Conservation (phyloP, 1,140 invertebrate species). For the Paramacrobiotus metropolitanus region DNA sequence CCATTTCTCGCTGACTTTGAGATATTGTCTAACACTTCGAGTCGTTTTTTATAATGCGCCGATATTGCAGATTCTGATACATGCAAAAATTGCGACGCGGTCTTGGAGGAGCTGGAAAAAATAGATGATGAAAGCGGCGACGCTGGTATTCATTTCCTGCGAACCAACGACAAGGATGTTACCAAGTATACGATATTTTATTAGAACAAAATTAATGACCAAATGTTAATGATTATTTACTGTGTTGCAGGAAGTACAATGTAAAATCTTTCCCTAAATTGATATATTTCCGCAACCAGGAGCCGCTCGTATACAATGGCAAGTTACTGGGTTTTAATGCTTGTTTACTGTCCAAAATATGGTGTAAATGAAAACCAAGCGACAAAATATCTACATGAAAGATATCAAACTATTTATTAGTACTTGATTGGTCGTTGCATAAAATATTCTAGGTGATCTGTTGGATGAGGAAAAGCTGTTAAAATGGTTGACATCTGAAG, state of each 20-base stretch:
- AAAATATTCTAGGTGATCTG: too few species aligned
- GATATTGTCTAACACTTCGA: too few species aligned
- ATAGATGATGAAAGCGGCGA: constrained; percentile 80
- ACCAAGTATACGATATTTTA: constrained; percentile 57
- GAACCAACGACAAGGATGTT: constrained; percentile 79
- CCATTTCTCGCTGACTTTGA: too few species aligned
- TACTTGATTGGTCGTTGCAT: too few species aligned
- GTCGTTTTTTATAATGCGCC: too few species aligned
- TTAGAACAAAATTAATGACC: constrained; percentile 76
- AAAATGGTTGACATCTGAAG: constrained; percentile 71
- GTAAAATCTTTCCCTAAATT: constrained; percentile 77
- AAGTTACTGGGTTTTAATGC: too few species aligned
- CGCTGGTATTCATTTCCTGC: constrained; percentile 78
- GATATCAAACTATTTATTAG: too few species aligned
- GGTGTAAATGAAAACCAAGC: too few species aligned
- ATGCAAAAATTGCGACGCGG: constrained; percentile 71
- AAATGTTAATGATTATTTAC: not conserved
- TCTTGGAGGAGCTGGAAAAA: constrained; percentile 65
- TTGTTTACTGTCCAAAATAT: too few species aligned
- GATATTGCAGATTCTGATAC: constrained; percentile 49
- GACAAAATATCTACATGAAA: too few species aligned
- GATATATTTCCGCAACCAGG: constrained; percentile 74
- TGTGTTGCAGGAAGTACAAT: constrained; percentile 55
- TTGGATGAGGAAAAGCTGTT: constrained; percentile 72
- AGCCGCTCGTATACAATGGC: constrained; percentile 73